Evolutionary conservation across 2,113 vertebrate species (phyloP), one percentile per base, ranked within the genome.

Genomic region (Brachionichthys hirsutus): DNA sequence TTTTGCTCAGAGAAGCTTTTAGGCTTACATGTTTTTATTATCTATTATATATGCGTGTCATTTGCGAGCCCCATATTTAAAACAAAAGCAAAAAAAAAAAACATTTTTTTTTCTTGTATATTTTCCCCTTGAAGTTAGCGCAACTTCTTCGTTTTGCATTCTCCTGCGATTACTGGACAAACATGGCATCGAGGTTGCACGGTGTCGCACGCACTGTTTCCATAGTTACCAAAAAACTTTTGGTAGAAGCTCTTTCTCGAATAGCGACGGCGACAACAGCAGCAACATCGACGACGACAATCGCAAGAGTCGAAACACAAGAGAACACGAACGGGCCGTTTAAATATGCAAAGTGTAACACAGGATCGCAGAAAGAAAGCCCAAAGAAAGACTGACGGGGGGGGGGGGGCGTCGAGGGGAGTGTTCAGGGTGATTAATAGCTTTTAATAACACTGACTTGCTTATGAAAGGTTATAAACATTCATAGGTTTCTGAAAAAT

Each of bases 301-400:
- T 78, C 38, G 77, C 68, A 47, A 70, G 83, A 83, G 81, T 84
- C 78, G 84, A 86, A 81, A 84, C 86, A 87, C 82, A 73, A 77
- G 80, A 82, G 75, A 87, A 84, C 87, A 85, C 77, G 30, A 80
- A 87, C 71, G 79, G 86, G 81, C 67, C 69, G 86, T 86, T 91
- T 89, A 90, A 92, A 91, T 91, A 90, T 72, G 88, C 82, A 88
- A 90, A 90, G 80, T 80, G 90, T 89, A 85, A 89, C 83, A 88
- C 83, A 89, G 77, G 78, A 68, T 75, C 67, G 65, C 86, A 78
- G 81, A 89, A 89, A 85, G 82, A 73, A 88, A 79, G 52, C 64
- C 64, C 42, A 67, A 68, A 72, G 57, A 51, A 47, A 48, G 53
- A 65, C n/a, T 18, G 42, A 61, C 70, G 45, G 45, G 24, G 11